phyloP scores from a whole-genome alignment of 2,797 vertebrate genomes.

The Falco berigora region DNA sequence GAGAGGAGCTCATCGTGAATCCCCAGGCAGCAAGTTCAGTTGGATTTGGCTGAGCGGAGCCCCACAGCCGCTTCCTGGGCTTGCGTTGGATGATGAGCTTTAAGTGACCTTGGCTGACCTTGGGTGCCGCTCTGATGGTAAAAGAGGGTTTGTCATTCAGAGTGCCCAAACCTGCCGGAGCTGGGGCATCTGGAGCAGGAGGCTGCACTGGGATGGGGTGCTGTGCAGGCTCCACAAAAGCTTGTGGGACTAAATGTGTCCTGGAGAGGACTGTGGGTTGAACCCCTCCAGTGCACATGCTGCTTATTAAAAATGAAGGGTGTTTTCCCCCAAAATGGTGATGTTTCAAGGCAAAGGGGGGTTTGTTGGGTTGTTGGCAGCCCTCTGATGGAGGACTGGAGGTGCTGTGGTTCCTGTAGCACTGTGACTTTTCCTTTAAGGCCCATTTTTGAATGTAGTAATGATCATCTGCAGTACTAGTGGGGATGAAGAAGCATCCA shows the following conservation, averaged over 20 bases:
- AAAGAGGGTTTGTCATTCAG: background rate
- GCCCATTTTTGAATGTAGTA: fast-evolving
- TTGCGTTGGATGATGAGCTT: background rate
- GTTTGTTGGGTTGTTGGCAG: background rate
- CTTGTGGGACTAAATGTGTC: background rate
- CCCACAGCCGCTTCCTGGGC: background rate
- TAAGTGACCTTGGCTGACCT: background rate
- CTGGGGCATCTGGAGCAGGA: background rate
- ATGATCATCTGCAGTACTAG: background rate
- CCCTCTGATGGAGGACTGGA: background rate
- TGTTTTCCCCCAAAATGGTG: background rate
- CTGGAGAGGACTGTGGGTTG: fast-evolving
- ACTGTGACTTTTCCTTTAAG: background rate
- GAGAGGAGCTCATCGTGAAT: background rate
- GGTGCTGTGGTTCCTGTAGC: background rate
- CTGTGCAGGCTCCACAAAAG: background rate
- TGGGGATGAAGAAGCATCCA: background rate
- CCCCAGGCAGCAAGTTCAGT: background rate
- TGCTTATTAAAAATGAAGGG: background rate
- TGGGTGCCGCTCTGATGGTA: background rate
- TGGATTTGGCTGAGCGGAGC: background rate
- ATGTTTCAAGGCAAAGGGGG: background rate
- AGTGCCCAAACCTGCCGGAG: background rate
- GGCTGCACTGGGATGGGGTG: background rate
- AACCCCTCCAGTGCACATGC: fast-evolving